Evolutionary conservation across 1,140 invertebrate genomes (phyloP).

Genomic region (Physella acuta): DNA sequence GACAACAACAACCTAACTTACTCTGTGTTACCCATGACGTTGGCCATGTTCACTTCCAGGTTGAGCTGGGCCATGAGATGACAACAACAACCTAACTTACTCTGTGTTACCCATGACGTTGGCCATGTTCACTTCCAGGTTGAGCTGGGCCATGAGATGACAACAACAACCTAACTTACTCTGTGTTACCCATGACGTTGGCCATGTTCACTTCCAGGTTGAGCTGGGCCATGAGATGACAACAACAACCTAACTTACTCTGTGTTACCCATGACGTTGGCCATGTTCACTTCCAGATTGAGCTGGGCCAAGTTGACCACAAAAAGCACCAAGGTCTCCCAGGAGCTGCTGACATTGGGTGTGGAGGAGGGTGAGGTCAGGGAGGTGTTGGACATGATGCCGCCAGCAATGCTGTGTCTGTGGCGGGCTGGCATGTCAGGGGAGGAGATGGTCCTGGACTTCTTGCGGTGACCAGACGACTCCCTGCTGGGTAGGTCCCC

Average conservation of each 20-base stretch:
- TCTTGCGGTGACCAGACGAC: slow-evolving; percentile 19
- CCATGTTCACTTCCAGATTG: slow-evolving; percentile 98
- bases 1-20: too few relatives aligned
- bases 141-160: too few relatives aligned
- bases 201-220: too few relatives aligned
- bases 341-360: slow-evolving; percentile 58
- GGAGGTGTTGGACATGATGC: not conserved
- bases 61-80: too few relatives aligned
- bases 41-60: too few relatives aligned
- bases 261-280: slow-evolving; percentile 97
- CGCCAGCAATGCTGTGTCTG: slow-evolving; percentile 17
- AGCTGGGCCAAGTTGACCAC: slow-evolving; percentile 92
- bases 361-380: slow-evolving; percentile 25
- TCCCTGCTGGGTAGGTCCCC: slow-evolving; percentile 10
- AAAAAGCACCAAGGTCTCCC: slow-evolving; percentile 94
- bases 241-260: slow-evolving; percentile 65
- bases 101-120: too few relatives aligned
- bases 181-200: too few relatives aligned
- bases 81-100: too few relatives aligned
- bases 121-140: too few relatives aligned
- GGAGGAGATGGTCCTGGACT: slow-evolving; percentile 28
- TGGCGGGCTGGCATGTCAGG: slow-evolving; percentile 32
- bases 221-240: not conserved
- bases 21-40: too few relatives aligned
- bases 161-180: too few relatives aligned